These are phyloP conservation scores for Aptenodytes forsteri DNA, from an alignment of 2,113 vertebrate genomes.

Conservation along the genomic window DNA sequence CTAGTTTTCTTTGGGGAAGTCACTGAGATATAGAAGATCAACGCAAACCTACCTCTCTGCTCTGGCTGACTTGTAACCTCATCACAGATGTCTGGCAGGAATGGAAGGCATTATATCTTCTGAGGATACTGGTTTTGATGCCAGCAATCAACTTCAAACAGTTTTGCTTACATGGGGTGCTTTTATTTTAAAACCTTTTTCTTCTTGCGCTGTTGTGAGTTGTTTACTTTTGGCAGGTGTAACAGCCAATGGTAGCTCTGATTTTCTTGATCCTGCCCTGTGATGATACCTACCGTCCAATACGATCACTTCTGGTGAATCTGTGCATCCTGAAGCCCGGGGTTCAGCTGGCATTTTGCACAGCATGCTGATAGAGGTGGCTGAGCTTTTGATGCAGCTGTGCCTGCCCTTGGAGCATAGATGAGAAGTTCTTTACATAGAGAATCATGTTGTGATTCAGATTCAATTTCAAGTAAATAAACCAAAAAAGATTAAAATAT, in stretches of 20 bases:
- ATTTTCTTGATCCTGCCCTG: neutral
- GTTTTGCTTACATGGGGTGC: neutral
- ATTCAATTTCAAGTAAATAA: neutral
- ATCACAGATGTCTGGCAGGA: neutral
- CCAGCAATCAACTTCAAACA: neutral
- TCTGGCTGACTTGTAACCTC: neutral
- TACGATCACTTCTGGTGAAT: neutral
- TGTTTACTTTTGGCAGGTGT: neutral
- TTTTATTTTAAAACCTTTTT: neutral
- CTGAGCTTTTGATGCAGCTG: neutral
- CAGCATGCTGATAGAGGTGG: neutral
- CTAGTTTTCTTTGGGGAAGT: neutral
- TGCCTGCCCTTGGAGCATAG: neutral
- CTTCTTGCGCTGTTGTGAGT: neutral
- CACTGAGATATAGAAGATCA: neutral
- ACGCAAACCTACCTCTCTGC: neutral
- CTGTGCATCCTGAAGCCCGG: fast-evolving
- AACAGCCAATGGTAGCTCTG: neutral
- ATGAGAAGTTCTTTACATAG: neutral
- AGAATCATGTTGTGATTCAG: neutral
- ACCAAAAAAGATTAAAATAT: neutral
- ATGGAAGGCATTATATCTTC: neutral
- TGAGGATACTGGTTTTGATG: neutral
- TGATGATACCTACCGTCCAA: neutral
- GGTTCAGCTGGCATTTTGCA: neutral